Conservation (phyloP, 2,113 vertebrate species). For the Tetraodon nigroviridis region DNA sequence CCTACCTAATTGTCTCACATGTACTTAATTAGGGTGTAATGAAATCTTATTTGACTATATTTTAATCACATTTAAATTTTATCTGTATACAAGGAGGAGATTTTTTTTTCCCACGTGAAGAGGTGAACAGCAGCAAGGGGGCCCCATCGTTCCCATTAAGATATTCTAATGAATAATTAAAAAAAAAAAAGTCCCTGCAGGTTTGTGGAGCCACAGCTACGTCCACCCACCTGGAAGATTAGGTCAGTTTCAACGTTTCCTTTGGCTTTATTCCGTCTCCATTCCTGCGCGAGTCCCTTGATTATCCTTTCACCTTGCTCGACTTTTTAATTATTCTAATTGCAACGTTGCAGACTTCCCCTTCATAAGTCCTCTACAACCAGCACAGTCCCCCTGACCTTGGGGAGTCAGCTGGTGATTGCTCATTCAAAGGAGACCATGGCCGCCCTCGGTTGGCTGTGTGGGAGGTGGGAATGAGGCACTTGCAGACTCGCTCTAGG, state of each 20-base stretch:
- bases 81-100: not conserved
- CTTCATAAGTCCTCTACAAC: conserved; percentile 15
- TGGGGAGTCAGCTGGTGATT: conserved; percentile 37
- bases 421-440: conserved; percentile 43
- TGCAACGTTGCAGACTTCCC: conserved; percentile 38
- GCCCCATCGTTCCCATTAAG: not conserved
- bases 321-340: conserved; percentile 62
- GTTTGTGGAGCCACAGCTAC: not conserved
- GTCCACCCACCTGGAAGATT: not conserved
- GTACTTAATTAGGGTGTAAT: not conserved
- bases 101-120: not conserved
- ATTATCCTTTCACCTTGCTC: conserved; percentile 19
- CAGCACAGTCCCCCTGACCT: conserved; percentile 38
- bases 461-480: conserved; percentile 2
- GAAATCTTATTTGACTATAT: not conserved
- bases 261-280: conserved; percentile 1
- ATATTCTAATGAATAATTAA: not conserved
- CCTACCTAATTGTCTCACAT: not conserved
- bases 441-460: conserved; percentile 17
- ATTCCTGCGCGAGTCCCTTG: not conserved
- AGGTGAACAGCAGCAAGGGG: not conserved
- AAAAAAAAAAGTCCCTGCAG: not conserved
- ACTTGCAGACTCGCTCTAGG: conserved; percentile 27
- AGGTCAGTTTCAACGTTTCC: conserved; percentile 8
- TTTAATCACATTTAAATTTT: not conserved